Base-by-base conservation (phyloP, 2,797 vertebrate species). In the Botia almorhae region DNA sequence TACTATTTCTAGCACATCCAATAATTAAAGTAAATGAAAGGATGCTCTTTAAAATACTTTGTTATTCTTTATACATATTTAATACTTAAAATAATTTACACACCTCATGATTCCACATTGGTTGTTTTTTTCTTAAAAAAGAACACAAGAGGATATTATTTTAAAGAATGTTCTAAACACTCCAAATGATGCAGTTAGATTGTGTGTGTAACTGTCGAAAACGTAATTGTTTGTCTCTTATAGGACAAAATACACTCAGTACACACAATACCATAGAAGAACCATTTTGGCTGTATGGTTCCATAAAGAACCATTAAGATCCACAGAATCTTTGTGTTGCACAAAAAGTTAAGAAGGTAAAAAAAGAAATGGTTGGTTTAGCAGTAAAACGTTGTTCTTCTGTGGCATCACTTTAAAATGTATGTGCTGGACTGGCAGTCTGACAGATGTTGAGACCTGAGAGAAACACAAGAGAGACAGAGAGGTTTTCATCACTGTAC, bases 361-460 rank as follows among this genome's bases (percentile, higher is more conserved):
- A 26, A 26, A 26, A 26, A 26, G 23, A 26, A 26, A 26, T 26
- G 23, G 23, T 26, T 26, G 14, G 7, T 48, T n/a, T 61, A 61
- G 23, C 23, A 26, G 23, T 14, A 61, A 39, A 60, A 26, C 23
- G 23, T 26, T 26, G 23, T 26, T 26, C 23, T 26, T 26, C 23
- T 26, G 23, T 26, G 23, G 23, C 23, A 26, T 26, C 23, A 26
- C 23, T 26, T 26, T 26, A 26, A 26, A 26, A 26, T 26, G 23
- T 26, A 26, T 26, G 23, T 26, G 23, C 23, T 26, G 23, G 23
- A 26, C 23, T 26, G 23, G 23, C 23, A 26, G 39, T 61, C 36
- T 48, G 71, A 39, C 56, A 74, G 39, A 74, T 63, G 58, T 74
- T 61, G 21, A 63, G 8, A 13, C 43, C 23, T 26, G 23, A 26